Conservation (phyloP, 2,888 invertebrate genomes). For the Capitulum mitella region DNA sequence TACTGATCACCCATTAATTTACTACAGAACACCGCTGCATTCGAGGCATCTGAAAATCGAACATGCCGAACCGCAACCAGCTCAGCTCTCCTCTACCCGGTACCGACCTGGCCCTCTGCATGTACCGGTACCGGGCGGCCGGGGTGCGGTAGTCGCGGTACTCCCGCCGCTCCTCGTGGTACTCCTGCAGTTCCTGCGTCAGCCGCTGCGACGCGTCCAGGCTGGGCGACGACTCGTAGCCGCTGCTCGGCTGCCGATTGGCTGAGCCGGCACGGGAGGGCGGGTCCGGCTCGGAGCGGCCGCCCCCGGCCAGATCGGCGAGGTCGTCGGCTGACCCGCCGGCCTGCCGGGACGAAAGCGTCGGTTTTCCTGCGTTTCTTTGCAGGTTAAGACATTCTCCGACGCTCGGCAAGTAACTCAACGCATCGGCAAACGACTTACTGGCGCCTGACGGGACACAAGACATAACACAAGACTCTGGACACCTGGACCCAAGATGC, state of each 20-base stretch:
- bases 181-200: conserved; percentile 26
- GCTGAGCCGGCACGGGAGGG: not conserved
- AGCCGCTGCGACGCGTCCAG: conserved; percentile 22
- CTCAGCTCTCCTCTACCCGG: not conserved
- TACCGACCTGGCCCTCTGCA: not conserved
- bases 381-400: no score
- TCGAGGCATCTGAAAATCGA: no score
- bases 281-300: not conserved
- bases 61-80: no score
- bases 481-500: no score
- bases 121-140: not conserved
- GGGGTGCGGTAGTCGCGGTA: conserved; percentile 33
- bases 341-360: no score
- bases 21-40: no score
- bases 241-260: conserved; percentile 3
- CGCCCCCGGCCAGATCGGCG: not conserved
- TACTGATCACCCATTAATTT: no score
- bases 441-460: no score
- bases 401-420: no score
- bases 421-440: no score
- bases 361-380: no score
- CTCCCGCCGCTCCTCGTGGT: conserved; percentile 31
- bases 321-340: not conserved
- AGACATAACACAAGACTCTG: no score
- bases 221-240: conserved; percentile 17